A percentile compares a stretch with the other conserved stretches of the same genome.
These are phyloP conservation scores for Diplolepis rosae DNA, from an alignment of 2,888 invertebrate genomes.

Conservation along the genomic window DNA sequence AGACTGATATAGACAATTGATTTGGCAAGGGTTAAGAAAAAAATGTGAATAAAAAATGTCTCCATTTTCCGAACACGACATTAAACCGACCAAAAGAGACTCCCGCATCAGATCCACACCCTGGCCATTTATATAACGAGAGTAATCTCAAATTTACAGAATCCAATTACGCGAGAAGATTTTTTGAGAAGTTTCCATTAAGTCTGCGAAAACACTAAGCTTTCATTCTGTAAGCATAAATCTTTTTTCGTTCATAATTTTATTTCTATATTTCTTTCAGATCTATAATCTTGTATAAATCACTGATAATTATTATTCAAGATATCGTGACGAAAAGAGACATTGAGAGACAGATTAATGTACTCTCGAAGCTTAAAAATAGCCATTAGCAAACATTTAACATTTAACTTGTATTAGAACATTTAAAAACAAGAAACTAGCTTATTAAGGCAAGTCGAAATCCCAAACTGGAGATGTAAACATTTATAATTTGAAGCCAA, in stretches of 20 bases:
- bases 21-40: neutral
- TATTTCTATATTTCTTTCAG: too few species aligned
- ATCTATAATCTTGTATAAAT: too few species aligned
- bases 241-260: too few species aligned
- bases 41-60: conserved; percentile 18
- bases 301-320: neutral
- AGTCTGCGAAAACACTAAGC: neutral
- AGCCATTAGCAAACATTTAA: neutral
- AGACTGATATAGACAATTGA: conserved; percentile 19
- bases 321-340: neutral
- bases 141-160: neutral
- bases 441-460: neutral
- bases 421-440: neutral
- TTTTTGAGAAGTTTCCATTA: neutral
- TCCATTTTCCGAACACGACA: conserved; percentile 26
- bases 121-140: conserved; percentile 10
- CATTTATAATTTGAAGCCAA: conserved; percentile 13
- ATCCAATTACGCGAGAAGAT: neutral
- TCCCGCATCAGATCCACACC: neutral
- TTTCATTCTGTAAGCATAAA: neutral
- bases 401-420: neutral
- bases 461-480: neutral
- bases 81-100: conserved; percentile 6
- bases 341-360: too few species aligned
- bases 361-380: neutral